phyloP scores from a whole-genome alignment of 1,140 invertebrate species.

The Araneus ventricosus region DNA sequence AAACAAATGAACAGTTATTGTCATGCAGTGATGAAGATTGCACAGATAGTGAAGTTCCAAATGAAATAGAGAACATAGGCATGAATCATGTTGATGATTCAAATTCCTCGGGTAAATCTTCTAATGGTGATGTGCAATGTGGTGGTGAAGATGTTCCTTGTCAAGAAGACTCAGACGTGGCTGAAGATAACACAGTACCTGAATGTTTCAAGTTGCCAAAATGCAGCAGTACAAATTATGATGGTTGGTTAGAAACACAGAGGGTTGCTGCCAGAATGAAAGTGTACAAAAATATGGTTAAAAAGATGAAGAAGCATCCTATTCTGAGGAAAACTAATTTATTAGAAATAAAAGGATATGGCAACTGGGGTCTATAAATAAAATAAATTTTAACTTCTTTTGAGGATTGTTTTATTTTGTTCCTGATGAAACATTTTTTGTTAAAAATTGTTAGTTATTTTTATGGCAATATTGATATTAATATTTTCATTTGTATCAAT shows the following conservation, averaged over 20 bases:
- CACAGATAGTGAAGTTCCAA: neutral
- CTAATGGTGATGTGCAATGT: neutral
- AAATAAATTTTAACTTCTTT: neutral
- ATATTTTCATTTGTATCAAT: no score
- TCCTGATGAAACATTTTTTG: no score
- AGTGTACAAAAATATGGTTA: conserved; percentile 35
- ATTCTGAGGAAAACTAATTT: conserved; percentile 38
- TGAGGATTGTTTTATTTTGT: no score
- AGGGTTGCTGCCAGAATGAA: conserved; percentile 36
- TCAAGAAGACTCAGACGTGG: neutral
- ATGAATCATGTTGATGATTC: neutral
- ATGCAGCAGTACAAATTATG: neutral
- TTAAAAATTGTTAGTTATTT: no score
- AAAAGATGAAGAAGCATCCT: conserved; percentile 26
- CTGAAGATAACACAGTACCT: neutral
- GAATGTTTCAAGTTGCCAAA: conserved; percentile 30
- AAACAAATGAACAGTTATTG: neutral
- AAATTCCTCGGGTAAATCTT: neutral
- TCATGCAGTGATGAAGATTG: no score
- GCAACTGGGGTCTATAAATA: conserved; percentile 58
- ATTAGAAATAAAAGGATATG: conserved; percentile 53
- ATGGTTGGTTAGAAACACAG: conserved; percentile 49
- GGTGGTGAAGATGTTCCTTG: neutral
- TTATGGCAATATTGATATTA: no score
- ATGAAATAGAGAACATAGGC: neutral